Conservation (phyloP, 2,888 invertebrate species). For the Drosophila austrosaltans region DNA sequence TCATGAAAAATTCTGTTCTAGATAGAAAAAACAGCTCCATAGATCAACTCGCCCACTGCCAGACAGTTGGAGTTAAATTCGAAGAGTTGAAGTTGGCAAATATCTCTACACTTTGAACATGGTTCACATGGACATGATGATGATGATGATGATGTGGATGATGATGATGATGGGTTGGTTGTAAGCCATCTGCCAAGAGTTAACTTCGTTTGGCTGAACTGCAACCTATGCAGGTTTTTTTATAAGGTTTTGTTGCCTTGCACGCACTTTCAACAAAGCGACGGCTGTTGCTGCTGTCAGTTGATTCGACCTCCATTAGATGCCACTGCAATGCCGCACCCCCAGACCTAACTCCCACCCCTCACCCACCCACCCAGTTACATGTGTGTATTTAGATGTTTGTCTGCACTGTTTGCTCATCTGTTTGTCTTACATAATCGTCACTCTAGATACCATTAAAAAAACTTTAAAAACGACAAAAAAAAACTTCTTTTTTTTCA, state of each 20-base stretch:
- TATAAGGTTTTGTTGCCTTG: constrained; percentile 37
- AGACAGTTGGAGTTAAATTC: constrained; percentile 31
- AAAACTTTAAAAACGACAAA: not conserved
- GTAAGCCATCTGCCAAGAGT: constrained; percentile 74
- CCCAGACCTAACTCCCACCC: not conserved
- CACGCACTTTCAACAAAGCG: constrained; percentile 61
- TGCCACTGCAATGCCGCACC: constrained; percentile 38
- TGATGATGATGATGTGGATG: constrained; percentile 14
- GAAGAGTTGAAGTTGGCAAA: constrained; percentile 54
- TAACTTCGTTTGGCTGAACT: constrained; percentile 29
- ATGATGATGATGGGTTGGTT: constrained; percentile 21
- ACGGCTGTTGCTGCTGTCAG: constrained; percentile 1
- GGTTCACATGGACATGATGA: constrained; percentile 63
- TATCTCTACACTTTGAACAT: constrained; percentile 39
- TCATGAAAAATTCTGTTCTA: constrained; percentile 76
- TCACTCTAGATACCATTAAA: constrained; percentile 74
- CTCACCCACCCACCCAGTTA: not conserved
- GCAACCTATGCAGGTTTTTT: constrained; percentile 59
- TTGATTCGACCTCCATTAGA: constrained; percentile 64
- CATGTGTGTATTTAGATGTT: constrained; percentile 70
- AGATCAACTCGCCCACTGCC: constrained; percentile 60
- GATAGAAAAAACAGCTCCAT: constrained; percentile 59
- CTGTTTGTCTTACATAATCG: constrained; percentile 78
- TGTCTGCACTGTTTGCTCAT: constrained; percentile 45
- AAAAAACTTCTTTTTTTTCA: constrained; percentile 21